Percentiles rank a stretch among this genome's conserved stretches.
These are phyloP conservation scores for Pantelozetes paolii DNA, from an alignment of 2,888 invertebrate genomes.

Conservation along the genomic window DNA sequence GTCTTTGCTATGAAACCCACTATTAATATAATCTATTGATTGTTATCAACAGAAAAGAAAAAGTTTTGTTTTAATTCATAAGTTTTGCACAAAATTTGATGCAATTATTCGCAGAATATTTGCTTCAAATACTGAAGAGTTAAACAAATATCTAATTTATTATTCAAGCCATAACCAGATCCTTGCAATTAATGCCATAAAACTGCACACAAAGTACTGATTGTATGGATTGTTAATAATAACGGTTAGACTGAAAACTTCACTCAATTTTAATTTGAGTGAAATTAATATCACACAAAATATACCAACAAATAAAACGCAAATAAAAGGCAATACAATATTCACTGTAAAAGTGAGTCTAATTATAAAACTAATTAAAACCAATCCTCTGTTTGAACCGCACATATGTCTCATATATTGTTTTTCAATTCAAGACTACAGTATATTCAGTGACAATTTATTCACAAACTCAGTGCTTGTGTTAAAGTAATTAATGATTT, in stretches of 20 bases:
- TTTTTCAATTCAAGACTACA: no score
- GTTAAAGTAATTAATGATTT: no score
- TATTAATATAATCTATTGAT: no score
- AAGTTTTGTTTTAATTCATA: no score
- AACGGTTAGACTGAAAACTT: neutral
- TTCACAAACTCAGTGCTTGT: no score
- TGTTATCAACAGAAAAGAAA: no score
- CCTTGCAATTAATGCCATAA: conserved; percentile 26
- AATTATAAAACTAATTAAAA: conserved; percentile 11
- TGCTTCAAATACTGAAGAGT: neutral
- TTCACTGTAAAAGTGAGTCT: neutral
- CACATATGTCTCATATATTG: no score
- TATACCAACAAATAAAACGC: neutral
- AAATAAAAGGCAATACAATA: neutral
- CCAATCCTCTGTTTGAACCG: neutral
- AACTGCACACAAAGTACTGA: neutral
- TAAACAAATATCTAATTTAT: conserved; percentile 14
- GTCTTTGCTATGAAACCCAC: no score
- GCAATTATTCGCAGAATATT: neutral
- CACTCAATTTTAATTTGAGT: neutral
- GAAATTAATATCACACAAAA: neutral
- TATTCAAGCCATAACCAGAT: conserved; percentile 24
- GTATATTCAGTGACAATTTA: no score
- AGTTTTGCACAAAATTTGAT: no score
- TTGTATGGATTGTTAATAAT: neutral